A percentile compares a stretch with the other conserved stretches of the same genome.
Conservation (phyloP, 1,140 invertebrate species). For the Aphaenogaster ashmeadi region DNA sequence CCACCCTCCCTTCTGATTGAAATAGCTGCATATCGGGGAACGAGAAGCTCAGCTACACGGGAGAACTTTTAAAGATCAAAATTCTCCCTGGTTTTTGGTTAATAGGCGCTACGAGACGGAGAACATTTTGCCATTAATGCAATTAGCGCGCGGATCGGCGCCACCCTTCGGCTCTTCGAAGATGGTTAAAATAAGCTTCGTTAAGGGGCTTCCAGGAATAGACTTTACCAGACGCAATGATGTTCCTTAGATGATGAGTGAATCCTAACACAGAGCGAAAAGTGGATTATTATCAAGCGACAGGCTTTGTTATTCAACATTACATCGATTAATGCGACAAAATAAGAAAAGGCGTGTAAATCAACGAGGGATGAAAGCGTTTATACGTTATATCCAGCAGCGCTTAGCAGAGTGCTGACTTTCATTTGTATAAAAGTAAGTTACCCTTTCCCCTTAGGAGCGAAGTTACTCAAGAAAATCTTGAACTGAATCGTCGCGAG, state of each 20-base stretch:
- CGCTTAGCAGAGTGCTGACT: neutral
- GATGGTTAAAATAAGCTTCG: constrained; percentile 68
- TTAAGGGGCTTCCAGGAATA: constrained; percentile 30
- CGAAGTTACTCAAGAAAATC: constrained; percentile 11
- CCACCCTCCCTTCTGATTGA: constrained; percentile 31
- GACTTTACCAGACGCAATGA: neutral
- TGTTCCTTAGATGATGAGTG: neutral
- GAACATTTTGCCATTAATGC: constrained; percentile 50
- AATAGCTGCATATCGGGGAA: neutral
- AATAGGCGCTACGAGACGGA: neutral
- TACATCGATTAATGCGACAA: neutral
- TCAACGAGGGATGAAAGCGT: neutral
- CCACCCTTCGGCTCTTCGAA: constrained; percentile 26
- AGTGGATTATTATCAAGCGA: neutral
- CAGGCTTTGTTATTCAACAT: neutral
- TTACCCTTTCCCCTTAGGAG: neutral
- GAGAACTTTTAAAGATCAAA: neutral
- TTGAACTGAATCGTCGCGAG: neutral
- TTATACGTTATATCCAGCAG: neutral
- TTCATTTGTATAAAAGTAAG: constrained; percentile 8
- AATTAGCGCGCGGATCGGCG: constrained; percentile 35
- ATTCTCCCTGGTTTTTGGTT: neutral
- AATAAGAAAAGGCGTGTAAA: neutral
- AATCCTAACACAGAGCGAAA: neutral
- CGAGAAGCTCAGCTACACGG: neutral